Conservation (phyloP, 2,113 vertebrate genomes). For the Cephalopterus ornatus region DNA sequence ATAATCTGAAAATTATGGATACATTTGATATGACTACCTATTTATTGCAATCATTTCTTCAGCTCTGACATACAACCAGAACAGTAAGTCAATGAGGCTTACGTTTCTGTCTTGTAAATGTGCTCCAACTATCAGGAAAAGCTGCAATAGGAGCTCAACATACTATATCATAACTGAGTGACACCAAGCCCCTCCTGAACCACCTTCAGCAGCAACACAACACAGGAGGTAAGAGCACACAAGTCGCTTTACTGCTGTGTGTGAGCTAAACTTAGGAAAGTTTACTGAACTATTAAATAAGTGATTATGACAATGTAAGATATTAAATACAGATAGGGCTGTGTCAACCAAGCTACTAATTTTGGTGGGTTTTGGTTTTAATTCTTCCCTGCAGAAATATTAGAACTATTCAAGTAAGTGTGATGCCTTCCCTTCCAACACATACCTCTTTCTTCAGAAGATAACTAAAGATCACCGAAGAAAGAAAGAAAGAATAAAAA, state of each 20-base stretch:
- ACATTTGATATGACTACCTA: neutral
- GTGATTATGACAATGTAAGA: constrained; percentile 78
- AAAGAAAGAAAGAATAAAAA: neutral
- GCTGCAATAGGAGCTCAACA: fast-evolving
- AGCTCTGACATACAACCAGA: neutral
- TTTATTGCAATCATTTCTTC: neutral
- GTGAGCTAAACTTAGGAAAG: constrained; percentile 64
- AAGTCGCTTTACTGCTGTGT: constrained; percentile 72
- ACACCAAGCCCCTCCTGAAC: neutral
- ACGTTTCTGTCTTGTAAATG: neutral
- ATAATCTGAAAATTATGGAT: neutral
- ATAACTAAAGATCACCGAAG: neutral
- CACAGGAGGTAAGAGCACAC: constrained; percentile 36
- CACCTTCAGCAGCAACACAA: neutral
- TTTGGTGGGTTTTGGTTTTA: neutral
- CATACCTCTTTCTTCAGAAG: neutral
- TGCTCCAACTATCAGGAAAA: neutral
- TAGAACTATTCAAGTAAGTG: neutral
- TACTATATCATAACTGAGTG: neutral
- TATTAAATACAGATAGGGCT: constrained; percentile 76
- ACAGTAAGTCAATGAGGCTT: neutral
- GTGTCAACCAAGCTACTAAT: neutral
- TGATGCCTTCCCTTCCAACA: neutral
- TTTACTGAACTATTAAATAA: constrained; percentile 90
- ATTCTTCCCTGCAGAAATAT: neutral